phyloP scores from a whole-genome alignment of 1,140 invertebrate genomes.

The Zophobas atratus region DNA sequence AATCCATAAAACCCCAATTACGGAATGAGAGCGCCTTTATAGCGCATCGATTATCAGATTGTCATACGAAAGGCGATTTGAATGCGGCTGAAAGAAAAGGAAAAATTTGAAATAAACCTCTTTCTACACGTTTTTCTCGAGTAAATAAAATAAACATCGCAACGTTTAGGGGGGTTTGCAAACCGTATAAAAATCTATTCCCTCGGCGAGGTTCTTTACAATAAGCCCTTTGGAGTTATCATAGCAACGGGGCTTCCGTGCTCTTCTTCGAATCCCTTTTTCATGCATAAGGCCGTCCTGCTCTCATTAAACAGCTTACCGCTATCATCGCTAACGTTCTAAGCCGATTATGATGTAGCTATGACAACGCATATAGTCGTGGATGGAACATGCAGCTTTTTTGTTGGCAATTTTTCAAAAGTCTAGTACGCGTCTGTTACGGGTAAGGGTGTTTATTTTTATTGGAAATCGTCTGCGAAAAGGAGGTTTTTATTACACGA shows the following conservation, averaged over 20 bases:
- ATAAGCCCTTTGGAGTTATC: slow-evolving; percentile 49
- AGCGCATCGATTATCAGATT: background rate
- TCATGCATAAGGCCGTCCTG: slow-evolving; percentile 20
- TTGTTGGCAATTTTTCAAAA: slow-evolving; percentile 23
- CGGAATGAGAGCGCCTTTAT: background rate
- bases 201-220: slow-evolving; percentile 33
- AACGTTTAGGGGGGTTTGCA: slow-evolving; percentile 46
- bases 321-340: slow-evolving; percentile 52
- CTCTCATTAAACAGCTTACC: slow-evolving; percentile 55
- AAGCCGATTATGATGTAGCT: slow-evolving; percentile 53
- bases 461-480: background rate
- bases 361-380: slow-evolving; percentile 44
- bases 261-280: slow-evolving; percentile 30
- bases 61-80: background rate
- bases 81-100: background rate
- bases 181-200: slow-evolving; percentile 46
- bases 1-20: background rate
- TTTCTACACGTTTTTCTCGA: background rate
- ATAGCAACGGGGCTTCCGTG: slow-evolving; percentile 36
- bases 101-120: slow-evolving; percentile 1
- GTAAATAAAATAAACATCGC: slow-evolving; percentile 46
- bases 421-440: background rate
- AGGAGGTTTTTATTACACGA: no score
- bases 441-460: background rate
- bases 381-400: background rate